Evolutionary conservation across 2,113 vertebrate genomes (phyloP).

Genomic region (Leiothrix lutea): DNA sequence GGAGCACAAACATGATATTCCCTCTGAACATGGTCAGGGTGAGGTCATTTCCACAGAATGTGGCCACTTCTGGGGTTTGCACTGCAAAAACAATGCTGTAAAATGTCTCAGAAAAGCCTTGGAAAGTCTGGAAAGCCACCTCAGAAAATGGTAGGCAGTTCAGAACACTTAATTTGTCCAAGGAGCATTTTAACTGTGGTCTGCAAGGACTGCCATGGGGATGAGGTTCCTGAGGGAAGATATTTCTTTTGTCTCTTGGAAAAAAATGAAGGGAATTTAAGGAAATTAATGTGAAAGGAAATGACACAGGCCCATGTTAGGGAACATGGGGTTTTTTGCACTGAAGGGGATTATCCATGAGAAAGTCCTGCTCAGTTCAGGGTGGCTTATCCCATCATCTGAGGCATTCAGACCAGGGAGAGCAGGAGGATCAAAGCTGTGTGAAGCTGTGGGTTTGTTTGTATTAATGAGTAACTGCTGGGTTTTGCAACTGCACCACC

Average conservation of each 20-base stretch:
- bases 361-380: background rate
- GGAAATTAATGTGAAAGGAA: background rate
- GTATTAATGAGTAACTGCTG: background rate
- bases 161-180: background rate
- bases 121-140: background rate
- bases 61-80: background rate
- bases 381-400: background rate
- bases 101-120: background rate
- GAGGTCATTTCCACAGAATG: conserved; percentile 14
- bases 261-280: background rate
- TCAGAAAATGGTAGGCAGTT: background rate
- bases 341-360: background rate
- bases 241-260: background rate
- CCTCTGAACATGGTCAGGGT: background rate
- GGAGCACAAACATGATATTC: background rate
- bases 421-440: background rate
- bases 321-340: background rate
- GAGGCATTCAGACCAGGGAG: background rate
- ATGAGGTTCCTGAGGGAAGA: background rate
- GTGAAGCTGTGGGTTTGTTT: background rate
- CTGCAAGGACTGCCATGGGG: background rate
- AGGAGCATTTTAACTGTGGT: background rate
- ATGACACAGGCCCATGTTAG: background rate
- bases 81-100: background rate
- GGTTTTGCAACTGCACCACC: conserved; percentile 26